Percentiles rank a stretch among this genome's conserved stretches.
Conservation (phyloP, 2,797 vertebrate genomes). For the Protonibea diacanthus region DNA sequence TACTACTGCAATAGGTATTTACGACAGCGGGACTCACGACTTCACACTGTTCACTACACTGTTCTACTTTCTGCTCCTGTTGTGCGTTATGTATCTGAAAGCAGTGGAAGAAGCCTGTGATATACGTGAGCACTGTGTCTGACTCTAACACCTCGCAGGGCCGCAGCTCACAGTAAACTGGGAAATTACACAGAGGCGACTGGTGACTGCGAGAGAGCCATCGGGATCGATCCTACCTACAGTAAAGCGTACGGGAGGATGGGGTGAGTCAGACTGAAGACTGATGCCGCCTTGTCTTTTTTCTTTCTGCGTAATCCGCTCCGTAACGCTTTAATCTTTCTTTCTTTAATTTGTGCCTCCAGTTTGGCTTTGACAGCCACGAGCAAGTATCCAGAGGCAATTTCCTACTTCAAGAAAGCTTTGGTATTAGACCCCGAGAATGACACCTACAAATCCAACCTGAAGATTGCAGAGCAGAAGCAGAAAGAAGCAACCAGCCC, state of each 20-base stretch:
- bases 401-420: slow-evolving; percentile 96
- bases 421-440: slow-evolving; percentile 97
- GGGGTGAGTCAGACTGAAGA: slow-evolving; percentile 89
- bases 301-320: not conserved
- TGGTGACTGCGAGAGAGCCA: slow-evolving; percentile 94
- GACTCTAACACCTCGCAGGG: slow-evolving; percentile 79
- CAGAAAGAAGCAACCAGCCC: slow-evolving; percentile 94
- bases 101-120: not conserved
- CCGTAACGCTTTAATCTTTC: not conserved
- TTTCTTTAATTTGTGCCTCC: slow-evolving; percentile 27
- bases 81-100: slow-evolving; percentile 8
- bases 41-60: not conserved
- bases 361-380: slow-evolving; percentile 95
- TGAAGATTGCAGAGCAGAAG: slow-evolving; percentile 98
- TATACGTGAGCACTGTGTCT: not conserved
- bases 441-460: slow-evolving; percentile 97
- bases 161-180: slow-evolving; percentile 96
- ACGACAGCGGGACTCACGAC: not conserved
- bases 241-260: slow-evolving; percentile 98
- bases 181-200: slow-evolving; percentile 94
- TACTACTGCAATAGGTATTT: slow-evolving; percentile 96
- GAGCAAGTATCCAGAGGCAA: slow-evolving; percentile 96
- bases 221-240: slow-evolving; percentile 94
- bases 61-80: not conserved
- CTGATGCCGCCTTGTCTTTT: not conserved